phyloP scores from a whole-genome alignment of 2,888 invertebrate species.

The Eristalinus aeneus region DNA sequence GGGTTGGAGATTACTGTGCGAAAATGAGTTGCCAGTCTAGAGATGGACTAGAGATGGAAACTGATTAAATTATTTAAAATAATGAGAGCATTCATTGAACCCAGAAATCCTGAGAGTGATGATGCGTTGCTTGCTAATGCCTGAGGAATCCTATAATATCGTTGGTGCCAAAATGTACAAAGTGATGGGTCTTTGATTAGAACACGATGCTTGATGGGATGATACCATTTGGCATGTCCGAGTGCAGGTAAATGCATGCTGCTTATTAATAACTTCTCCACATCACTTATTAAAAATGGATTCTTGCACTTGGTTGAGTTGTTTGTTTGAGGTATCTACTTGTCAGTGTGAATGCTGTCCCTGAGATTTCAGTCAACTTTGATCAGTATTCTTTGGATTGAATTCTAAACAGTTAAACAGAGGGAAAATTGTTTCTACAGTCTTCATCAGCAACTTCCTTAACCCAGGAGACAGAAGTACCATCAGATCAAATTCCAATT shows the following conservation, averaged over 20 bases:
- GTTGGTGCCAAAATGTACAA: conserved; percentile 2
- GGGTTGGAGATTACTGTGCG: conserved; percentile 12
- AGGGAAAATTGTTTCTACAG: no score
- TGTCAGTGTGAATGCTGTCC: no score
- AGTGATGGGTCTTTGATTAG: conserved; percentile 23
- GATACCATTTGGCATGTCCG: conserved; percentile 21
- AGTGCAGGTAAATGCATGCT: conserved; percentile 16
- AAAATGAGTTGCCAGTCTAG: conserved; percentile 30
- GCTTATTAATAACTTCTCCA: conserved; percentile 19
- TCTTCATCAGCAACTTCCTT: no score
- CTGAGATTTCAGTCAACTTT: no score
- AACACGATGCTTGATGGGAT: neutral
- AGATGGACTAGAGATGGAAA: no score
- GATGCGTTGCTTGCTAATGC: conserved; percentile 51
- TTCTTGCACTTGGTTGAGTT: neutral
- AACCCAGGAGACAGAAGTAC: no score
- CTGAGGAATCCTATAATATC: conserved; percentile 47
- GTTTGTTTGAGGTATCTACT: neutral
- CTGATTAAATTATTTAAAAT: conserved; percentile 60
- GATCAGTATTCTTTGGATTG: no score
- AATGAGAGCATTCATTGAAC: conserved; percentile 48
- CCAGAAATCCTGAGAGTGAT: conserved; percentile 10
- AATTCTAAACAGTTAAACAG: no score
- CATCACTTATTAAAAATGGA: neutral
- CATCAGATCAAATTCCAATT: no score